Conservation (phyloP, 2,113 vertebrate species). For the Heptranchias perlo region DNA sequence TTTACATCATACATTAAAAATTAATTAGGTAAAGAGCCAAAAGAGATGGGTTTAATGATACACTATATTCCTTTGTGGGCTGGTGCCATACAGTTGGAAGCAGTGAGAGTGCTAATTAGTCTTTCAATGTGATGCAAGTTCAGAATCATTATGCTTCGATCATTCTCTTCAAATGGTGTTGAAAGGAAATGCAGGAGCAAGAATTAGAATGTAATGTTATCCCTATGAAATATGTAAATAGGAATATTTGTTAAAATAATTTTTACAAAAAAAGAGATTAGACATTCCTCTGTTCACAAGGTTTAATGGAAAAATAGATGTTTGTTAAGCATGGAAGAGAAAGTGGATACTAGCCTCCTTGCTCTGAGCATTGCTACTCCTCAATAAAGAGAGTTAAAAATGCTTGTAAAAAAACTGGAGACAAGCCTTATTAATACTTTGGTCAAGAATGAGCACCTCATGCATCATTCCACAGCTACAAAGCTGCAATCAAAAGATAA, state of each 20-base stretch:
- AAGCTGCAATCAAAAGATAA: neutral
- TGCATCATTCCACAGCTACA: neutral
- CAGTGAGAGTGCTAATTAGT: neutral
- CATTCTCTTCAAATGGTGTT: neutral
- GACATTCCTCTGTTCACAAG: neutral
- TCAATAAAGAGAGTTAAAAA: neutral
- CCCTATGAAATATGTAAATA: neutral
- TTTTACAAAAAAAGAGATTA: too few species aligned
- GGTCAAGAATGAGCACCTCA: neutral
- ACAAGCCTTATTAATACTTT: neutral
- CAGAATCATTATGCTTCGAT: conserved; percentile 1
- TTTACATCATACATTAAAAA: conserved; percentile 32
- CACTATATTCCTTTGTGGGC: conserved; percentile 21
- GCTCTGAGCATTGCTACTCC: neutral
- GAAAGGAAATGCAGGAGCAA: neutral
- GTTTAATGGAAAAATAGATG: neutral
- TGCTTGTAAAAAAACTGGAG: neutral
- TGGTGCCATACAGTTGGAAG: neutral
- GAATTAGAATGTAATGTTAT: neutral
- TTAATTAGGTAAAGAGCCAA: conserved; percentile 26
- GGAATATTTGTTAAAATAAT: neutral
- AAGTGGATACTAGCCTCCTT: neutral
- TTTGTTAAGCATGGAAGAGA: neutral
- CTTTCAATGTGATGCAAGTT: neutral
- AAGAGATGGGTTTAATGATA: conserved; percentile 23